Evolutionary conservation across 1,140 invertebrate species (phyloP), one percentile per base, ranked within the genome.

Genomic region (Zaprionus taronus): DNA sequence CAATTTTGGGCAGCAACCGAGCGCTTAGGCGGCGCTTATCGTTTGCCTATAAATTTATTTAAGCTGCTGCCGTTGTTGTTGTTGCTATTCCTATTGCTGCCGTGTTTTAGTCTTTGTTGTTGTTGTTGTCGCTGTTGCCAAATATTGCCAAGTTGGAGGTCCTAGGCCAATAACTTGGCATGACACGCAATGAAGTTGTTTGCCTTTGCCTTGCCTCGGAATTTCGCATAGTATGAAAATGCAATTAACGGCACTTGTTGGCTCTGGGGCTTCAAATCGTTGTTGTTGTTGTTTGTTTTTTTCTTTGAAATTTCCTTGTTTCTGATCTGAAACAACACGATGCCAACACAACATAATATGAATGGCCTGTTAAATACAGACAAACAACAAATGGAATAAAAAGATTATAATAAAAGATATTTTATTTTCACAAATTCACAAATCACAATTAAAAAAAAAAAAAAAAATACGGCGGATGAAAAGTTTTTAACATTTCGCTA

Each of bases 111-210:
- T 34, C 28, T 31, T 61, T 24, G 44, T 74, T 51, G 55, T 57
- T 64, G 47, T 51, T 63, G 58, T 62, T 78, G 57, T 60, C 56
- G 79, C 41, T 67, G 47, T 56, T 69, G 72, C 75, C 75, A 77
- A 77, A 77, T 77, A 77, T 77, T 78, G 69, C 81, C 72, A 84
- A 68, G 51, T 80, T 47, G 75, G 85, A 81, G 81, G 84, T 89
- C 79, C 84, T 85, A 81, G 79, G 69, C 79, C 68, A 80, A 72
- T 77, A 79, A 70, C 71, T 76, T 60, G 51, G 58, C 61, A 47
- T 83, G 72, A 82, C 84, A 89, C 85, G 85, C 84, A 90, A 89
- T 89, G 84, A 89, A 89, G 85, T 81, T 89, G 84, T 89, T 89
- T 78, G 72, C 71, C 49, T 71, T 71, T 55, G 47, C 51, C 51